Percentiles rank a stretch among this genome's conserved stretches.
These are phyloP conservation scores for Bimastos eiseni DNA, from an alignment of 2,888 invertebrate species.

Conservation along the genomic window DNA sequence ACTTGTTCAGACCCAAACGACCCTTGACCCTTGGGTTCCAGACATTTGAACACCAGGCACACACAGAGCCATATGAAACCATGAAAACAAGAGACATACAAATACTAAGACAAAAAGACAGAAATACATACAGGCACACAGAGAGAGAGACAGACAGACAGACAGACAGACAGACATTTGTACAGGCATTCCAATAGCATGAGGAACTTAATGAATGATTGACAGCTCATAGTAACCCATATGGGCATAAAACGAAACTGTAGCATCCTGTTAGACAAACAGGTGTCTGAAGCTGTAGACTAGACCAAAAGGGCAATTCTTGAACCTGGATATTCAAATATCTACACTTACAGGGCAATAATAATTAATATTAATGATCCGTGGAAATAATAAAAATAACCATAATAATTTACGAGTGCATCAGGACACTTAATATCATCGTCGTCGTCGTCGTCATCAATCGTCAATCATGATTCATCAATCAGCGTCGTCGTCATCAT, in stretches of 20 bases:
- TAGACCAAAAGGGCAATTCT: background rate
- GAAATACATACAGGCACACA: no score
- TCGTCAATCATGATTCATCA: no score
- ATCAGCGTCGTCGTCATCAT: no score
- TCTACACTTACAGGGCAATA: background rate
- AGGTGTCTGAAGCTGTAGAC: background rate
- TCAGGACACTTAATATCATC: no score
- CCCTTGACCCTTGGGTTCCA: background rate
- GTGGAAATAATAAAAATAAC: background rate
- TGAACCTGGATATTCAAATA: background rate
- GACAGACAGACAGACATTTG: no score
- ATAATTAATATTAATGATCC: background rate
- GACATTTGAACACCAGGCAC: background rate
- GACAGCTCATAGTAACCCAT: background rate
- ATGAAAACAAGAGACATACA: background rate
- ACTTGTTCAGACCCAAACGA: background rate
- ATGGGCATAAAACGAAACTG: background rate
- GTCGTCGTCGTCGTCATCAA: no score
- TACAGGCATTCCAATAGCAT: background rate
- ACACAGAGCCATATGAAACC: background rate
- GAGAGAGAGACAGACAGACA: no score
- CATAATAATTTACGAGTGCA: no score
- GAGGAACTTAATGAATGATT: background rate
- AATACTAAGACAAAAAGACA: background rate
- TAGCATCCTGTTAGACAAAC: background rate